phyloP scores from a whole-genome alignment of 2,888 invertebrate genomes.

The Harpalus rubripes region DNA sequence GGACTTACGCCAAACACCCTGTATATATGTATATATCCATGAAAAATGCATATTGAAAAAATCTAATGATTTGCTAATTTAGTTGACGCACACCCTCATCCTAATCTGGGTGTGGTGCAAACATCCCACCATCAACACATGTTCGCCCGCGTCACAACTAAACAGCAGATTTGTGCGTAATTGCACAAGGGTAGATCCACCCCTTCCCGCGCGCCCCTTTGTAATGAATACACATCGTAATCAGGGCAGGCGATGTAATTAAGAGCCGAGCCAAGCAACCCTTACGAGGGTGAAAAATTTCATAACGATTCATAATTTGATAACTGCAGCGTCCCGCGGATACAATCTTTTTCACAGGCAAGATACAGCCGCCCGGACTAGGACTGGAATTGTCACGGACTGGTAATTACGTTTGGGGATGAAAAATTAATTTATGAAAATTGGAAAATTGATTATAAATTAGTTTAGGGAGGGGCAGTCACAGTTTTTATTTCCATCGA shows the following conservation, averaged over 20 bases:
- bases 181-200: conserved; percentile 42
- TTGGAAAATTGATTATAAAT: conserved; percentile 51
- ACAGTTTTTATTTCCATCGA: neutral
- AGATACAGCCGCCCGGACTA: conserved; percentile 25
- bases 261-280: conserved; percentile 52
- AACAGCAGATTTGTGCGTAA: conserved; percentile 66
- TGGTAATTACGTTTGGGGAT: conserved; percentile 35
- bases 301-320: conserved; percentile 66
- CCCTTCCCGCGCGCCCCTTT: conserved; percentile 40
- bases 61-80: neutral
- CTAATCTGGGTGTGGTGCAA: conserved; percentile 5
- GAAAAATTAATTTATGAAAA: conserved; percentile 53
- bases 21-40: too few species aligned
- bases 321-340: conserved; percentile 56
- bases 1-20: too few species aligned
- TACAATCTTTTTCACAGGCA: conserved; percentile 53
- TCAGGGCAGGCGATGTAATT: conserved; percentile 64
- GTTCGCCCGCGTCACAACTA: conserved; percentile 22
- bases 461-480: neutral
- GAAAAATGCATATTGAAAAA: too few species aligned
- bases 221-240: conserved; percentile 67
- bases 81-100: neutral
- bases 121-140: conserved; percentile 27
- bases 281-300: conserved; percentile 65
- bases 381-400: conserved; percentile 9